Evolutionary conservation across 2,797 vertebrate species (phyloP), one percentile per base, ranked within the genome.

Genomic region (Alectoris magna): DNA sequence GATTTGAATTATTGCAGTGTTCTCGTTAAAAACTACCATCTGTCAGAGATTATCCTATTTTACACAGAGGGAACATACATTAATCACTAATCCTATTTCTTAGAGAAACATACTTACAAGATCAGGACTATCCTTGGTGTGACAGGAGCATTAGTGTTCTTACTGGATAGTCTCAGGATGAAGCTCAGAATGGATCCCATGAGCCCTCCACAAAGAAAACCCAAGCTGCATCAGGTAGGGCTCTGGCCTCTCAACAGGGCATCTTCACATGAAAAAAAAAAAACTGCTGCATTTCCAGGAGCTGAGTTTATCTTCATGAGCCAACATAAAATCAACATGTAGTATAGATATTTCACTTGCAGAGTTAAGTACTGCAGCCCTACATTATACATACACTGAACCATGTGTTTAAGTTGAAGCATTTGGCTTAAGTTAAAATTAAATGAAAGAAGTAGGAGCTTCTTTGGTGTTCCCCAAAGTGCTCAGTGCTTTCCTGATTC

Each of bases 11-110:
- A 95, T 87, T 96, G 84, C 84, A 95, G 70, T 87, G 77, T 86
- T 96, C 97, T 96, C 96, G 95, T 96, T 96, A 97, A 96, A 97
- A 97, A 92, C 79, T 53, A 96, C 94, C 96, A 97, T 97, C 97
- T 97, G 97, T 96, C 93, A 95, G 96, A 98, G 88, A 97, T 96
- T 95, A 96, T 95, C 89, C 96, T 97, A 92, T 96, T 97, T 96
- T 97, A 97, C 91, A 96, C 77, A 82, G 82, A 96, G 82, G 76
- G 92, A 96, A 92, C 81, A 96, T 72, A 90, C 94, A 94, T 97
- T 97, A 96, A 96, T 96, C 95, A 96, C 95, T 96, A 97, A 96
- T 96, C 90, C 62, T 95, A 67, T 79, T 97, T 79, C 81, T 96
- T 81, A 63, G 84, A 90, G 85, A 94, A 96, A 94, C 56, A 39